Percentiles rank a stretch among this genome's conserved stretches.
These are phyloP conservation scores for Prionailurus viverrinus DNA, from an alignment of 2,113 vertebrate species.

Conservation along the genomic window DNA sequence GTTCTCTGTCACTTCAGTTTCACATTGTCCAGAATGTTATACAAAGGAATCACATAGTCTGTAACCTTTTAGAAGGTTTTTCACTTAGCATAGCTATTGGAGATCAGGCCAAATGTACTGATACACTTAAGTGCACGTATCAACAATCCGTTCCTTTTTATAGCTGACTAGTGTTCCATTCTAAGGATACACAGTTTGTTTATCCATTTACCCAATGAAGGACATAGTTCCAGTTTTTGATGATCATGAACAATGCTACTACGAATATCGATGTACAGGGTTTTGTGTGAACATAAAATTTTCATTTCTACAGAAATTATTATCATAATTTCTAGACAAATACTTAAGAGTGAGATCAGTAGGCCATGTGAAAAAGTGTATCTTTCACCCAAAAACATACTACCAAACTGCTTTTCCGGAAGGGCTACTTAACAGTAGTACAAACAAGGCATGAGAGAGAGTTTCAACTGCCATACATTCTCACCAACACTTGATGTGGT, in stretches of 20 bases:
- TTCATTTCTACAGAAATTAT: not conserved
- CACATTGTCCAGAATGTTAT: constrained; percentile 14
- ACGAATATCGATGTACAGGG: not conserved
- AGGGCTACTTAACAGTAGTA: not conserved
- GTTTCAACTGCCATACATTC: not conserved
- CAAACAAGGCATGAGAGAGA: not conserved
- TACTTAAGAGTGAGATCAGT: not conserved
- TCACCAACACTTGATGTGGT: not conserved
- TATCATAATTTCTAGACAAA: not conserved
- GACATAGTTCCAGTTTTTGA: not conserved
- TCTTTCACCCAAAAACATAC: constrained; percentile 9
- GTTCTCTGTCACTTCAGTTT: not conserved
- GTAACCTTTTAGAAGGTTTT: not conserved
- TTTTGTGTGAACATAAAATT: not conserved
- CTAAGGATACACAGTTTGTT: not conserved
- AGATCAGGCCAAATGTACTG: not conserved
- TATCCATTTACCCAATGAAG: not conserved
- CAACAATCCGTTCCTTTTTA: not conserved
- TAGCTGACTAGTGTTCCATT: not conserved
- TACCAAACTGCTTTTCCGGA: not conserved
- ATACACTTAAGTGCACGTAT: not conserved
- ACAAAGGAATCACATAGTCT: not conserved
- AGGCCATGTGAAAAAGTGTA: not conserved
- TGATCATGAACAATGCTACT: not conserved
- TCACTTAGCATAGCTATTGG: not conserved